Base-by-base conservation (phyloP, 2,888 invertebrate genomes). In the Apodemia hepburni region DNA sequence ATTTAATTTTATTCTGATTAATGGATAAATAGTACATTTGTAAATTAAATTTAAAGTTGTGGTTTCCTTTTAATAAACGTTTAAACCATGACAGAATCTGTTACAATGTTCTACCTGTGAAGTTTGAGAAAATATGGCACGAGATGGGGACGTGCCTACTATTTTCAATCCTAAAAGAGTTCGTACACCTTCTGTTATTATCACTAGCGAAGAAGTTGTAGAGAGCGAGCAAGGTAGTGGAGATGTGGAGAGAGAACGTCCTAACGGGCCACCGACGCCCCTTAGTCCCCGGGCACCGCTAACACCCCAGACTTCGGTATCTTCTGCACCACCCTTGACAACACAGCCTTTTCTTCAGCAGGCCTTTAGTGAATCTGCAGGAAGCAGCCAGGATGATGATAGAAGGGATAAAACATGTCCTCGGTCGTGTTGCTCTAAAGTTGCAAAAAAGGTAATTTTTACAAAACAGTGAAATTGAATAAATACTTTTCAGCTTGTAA, bases 121-220 rank as follows among this genome's bases (percentile, higher is more conserved):
- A 69, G 71, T 66, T 60, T 66, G 68, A 67, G 64, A 63, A 73
- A 80, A 74, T 64, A 95, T 95, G 95, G 94, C 93, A 70, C 92
- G 94, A 71, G 95, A 95, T 92, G 95, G 94, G 74, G 96, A 96
- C 82, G 93, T 96, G 86, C 95, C 96, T 71, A 96, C 96, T 70
- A 96, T 96, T 78, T 96, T 96, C 85, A 96, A 96, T 85, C 96
- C 96, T 58, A 94, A 94, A 79, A 92, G 94, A 71, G 94, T 94
- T 64, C 92, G 94, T 67, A 92, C 95, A 65, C 95, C 95, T 69
- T 94, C 94, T 63, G 95, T 95, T 69, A 94, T 95, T 75, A 94
- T 95, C 70, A 95, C 95, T 59, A 94, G 94, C 71, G 92, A 93
- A 70, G 94, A 94, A 71, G 92, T 92, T 60, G 82, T 84, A 61